Base-by-base conservation (phyloP, 2,113 vertebrate genomes). In the Ovis canadensis region DNA sequence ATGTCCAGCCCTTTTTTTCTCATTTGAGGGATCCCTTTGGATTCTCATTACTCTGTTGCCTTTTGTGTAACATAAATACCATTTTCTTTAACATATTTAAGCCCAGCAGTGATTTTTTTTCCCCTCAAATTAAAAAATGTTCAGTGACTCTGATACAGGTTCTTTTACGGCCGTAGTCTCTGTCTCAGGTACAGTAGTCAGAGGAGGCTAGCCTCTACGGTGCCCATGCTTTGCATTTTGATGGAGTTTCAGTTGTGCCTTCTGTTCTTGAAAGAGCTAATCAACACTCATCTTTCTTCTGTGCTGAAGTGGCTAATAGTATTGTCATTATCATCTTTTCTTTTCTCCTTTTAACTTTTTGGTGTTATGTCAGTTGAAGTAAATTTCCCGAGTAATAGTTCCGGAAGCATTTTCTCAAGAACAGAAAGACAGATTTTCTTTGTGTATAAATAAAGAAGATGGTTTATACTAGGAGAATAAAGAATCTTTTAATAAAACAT, bases 401-500 rank as follows among this genome's bases (percentile, higher is more conserved):
- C 93, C 97, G 89, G 95, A 98, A 98, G 93, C 87, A 78, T 74
- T 97, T 98, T 97, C 93, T 74, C n/a, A 92, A 94, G 96, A 99
- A 98, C 82, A 98, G 97, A 98, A 96, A 97, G 89, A 88, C 52
- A 92, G 93, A 64, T 96, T 98, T 98, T 97, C 98, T 99, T 98
- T 98, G 90, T 98, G 52, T 98, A 78, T 98, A 98, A 97, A 98
- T 97, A 97, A 98, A 98, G 90, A 96, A 97, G 60, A 96, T 57
- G 80, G 74, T 93, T 97, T 98, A 98, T 97, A 67, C 97, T 96
- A 27, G 3, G 62, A 86, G 88, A 98, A 55, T 57, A 94, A 98
- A 97, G 92, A 89, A 96, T 98, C 97, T 98, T 86, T 98, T 99
- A 99, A 98, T 99, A 98, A 98, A 98, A 98, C 97, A 99, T 98